These are phyloP conservation scores for Tetragonula carbonaria DNA, from an alignment of 2,888 invertebrate species.

Conservation along the genomic window DNA sequence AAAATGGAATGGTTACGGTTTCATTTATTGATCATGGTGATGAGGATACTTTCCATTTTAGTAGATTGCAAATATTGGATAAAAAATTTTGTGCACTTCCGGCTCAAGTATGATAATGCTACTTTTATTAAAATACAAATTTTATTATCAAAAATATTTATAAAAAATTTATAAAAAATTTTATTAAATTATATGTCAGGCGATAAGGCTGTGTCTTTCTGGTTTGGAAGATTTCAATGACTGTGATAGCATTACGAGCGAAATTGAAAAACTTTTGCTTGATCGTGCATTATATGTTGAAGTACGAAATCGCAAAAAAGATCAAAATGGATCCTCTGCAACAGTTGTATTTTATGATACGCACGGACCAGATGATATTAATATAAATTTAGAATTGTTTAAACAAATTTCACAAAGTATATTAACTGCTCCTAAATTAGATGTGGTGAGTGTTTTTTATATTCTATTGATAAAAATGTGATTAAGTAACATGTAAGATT, in stretches of 20 bases:
- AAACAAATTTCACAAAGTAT: slow-evolving; percentile 85
- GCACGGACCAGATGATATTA: slow-evolving; percentile 87
- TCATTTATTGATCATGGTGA: slow-evolving; percentile 92
- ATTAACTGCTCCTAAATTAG: slow-evolving; percentile 79
- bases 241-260: slow-evolving; percentile 80
- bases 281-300: slow-evolving; percentile 87
- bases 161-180: not conserved
- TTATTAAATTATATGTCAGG: slow-evolving; percentile 82
- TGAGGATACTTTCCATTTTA: slow-evolving; percentile 86
- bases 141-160: not conserved
- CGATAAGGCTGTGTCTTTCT: slow-evolving; percentile 88
- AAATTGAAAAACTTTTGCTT: slow-evolving; percentile 84
- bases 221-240: slow-evolving; percentile 88
- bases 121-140: not conserved
- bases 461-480: not conserved
- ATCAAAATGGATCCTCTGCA: slow-evolving; percentile 84
- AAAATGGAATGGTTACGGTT: slow-evolving; percentile 69
- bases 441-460: slow-evolving; percentile 54
- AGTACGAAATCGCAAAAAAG: slow-evolving; percentile 80
- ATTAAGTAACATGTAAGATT: not conserved
- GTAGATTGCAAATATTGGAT: slow-evolving; percentile 87
- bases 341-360: slow-evolving; percentile 88
- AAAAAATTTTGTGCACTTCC: slow-evolving; percentile 88
- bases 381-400: slow-evolving; percentile 87
- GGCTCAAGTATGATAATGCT: slow-evolving; percentile 86